Evolutionary conservation across 2,888 invertebrate genomes (phyloP).

Genomic region (Macrosoma leucophasiata): DNA sequence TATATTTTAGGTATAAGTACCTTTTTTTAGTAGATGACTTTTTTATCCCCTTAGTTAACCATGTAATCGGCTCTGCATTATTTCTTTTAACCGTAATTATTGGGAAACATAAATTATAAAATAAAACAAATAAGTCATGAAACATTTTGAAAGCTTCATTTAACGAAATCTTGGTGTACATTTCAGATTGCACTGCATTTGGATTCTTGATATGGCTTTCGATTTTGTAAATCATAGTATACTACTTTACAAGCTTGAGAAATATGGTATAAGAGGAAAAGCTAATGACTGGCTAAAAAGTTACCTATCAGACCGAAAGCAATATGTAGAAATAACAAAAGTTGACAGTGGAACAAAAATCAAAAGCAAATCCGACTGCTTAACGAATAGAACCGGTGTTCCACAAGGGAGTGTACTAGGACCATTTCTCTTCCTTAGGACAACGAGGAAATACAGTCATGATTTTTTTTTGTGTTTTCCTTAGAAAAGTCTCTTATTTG

Average conservation of each 20-base stretch:
- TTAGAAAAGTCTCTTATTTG: background rate
- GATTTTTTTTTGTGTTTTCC: background rate
- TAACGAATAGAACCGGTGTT: background rate
- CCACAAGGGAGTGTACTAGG: no score
- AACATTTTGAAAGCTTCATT: slow-evolving; percentile 1
- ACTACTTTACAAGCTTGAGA: background rate
- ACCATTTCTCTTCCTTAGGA: no score
- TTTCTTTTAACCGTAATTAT: background rate
- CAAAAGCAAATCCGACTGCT: background rate
- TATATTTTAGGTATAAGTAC: background rate
- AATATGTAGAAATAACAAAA: background rate
- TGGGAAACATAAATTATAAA: slow-evolving; percentile 1
- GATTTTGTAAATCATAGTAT: background rate
- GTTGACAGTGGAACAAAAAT: background rate
- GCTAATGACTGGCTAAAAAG: no score
- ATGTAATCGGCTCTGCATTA: background rate
- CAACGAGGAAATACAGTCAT: background rate
- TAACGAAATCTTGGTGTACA: background rate
- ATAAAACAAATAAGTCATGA: slow-evolving; percentile 1
- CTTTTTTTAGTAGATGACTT: background rate
- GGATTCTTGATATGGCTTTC: background rate
- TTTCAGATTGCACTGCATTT: background rate
- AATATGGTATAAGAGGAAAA: background rate
- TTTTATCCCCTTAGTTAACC: slow-evolving; percentile 1
- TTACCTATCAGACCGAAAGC: no score